Conservation (phyloP, 2,888 invertebrate genomes). For the Rotaria socialis region DNA sequence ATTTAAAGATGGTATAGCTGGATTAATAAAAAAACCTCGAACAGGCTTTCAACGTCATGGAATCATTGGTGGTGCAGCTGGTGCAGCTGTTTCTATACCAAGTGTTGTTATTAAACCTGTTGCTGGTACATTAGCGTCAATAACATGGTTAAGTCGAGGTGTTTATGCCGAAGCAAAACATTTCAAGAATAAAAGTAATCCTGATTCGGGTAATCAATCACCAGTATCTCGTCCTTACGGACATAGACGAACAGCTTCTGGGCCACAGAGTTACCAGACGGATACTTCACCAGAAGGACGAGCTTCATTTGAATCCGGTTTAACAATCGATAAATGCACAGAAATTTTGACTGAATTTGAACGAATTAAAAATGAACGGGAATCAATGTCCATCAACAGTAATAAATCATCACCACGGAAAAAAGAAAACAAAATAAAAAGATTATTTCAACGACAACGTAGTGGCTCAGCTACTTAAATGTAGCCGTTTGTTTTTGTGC, state of each 20-base stretch:
- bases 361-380: background rate
- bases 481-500: background rate
- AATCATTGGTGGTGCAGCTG: background rate
- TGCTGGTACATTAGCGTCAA: background rate
- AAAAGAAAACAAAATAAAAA: background rate
- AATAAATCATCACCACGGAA: too few species aligned
- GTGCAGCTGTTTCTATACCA: background rate
- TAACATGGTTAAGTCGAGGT: constrained; percentile 18
- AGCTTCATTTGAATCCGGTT: constrained; percentile 5
- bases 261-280: background rate
- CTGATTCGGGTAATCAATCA: background rate
- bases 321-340: background rate
- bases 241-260: background rate
- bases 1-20: background rate
- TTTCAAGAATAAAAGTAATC: background rate
- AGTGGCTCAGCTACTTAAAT: background rate
- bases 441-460: background rate
- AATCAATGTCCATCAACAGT: background rate
- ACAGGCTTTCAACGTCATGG: background rate
- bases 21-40: background rate
- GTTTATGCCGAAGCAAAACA: background rate
- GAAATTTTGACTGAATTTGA: background rate
- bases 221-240: background rate
- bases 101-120: background rate
- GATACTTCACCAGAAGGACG: background rate